These are phyloP conservation scores for Cheilinus undulatus DNA, from an alignment of 2,113 vertebrate genomes.

Conservation along the genomic window DNA sequence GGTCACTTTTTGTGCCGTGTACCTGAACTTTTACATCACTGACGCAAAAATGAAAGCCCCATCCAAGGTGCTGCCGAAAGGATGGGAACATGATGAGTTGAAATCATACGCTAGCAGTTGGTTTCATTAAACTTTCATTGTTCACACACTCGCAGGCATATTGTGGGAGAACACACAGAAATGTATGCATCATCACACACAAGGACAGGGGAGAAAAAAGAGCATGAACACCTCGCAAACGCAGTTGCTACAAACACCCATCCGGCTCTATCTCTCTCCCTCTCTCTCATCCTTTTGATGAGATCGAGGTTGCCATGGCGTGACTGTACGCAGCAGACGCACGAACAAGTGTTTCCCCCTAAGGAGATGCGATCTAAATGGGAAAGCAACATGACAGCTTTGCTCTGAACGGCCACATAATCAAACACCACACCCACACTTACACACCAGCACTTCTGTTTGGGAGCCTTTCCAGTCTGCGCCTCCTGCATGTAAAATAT, in stretches of 20 bases:
- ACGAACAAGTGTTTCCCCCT: conserved; percentile 73
- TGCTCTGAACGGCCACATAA: conserved; percentile 67
- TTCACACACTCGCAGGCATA: conserved; percentile 59
- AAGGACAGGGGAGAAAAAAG: conserved; percentile 22
- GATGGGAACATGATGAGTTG: conserved; percentile 40
- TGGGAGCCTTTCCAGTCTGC: conserved; percentile 15
- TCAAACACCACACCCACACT: conserved; percentile 70
- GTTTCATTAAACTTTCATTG: conserved; percentile 65
- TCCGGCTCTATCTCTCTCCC: conserved; percentile 32
- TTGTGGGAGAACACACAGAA: conserved; percentile 44
- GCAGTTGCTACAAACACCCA: conserved; percentile 37
- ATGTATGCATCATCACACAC: conserved; percentile 66
- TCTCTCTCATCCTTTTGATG: conserved; percentile 59
- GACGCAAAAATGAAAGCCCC: conserved; percentile 31
- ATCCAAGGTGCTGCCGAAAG: conserved; percentile 23
- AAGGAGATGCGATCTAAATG: conserved; percentile 73
- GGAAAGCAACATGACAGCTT: conserved; percentile 77
- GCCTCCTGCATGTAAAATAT: conserved; percentile 38
- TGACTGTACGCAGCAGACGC: conserved; percentile 67
- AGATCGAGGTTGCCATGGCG: conserved; percentile 77
- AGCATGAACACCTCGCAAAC: conserved; percentile 32
- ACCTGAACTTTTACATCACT: conserved; percentile 71
- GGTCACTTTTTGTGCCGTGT: conserved; percentile 67
- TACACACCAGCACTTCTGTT: conserved; percentile 54
- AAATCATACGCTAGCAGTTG: conserved; percentile 56